Evolutionary conservation across 2,113 vertebrate species (phyloP), one percentile per base, ranked within the genome.

Genomic region (Shinisaurus crocodilurus): DNA sequence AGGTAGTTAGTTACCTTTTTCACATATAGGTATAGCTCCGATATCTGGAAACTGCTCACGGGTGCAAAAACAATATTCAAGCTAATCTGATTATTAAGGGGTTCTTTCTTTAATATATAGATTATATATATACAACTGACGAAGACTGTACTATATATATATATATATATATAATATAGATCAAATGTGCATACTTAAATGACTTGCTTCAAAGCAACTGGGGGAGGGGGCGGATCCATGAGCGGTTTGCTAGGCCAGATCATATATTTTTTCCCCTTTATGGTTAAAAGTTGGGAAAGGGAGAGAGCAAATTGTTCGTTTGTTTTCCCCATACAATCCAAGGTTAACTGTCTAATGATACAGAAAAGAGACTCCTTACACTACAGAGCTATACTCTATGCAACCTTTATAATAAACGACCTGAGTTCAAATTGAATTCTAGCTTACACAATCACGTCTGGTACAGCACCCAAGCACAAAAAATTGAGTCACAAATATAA

Each of bases 401-500:
- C 95, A 96, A 95, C 95, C 93, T 95, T 96, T 94, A 96, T 96
- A 97, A 96, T 96, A 97, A 98, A 97, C 97, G 98, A 98, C 98
- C 97, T 97, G 98, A 98, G 98, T 97, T 98, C 95, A 97, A 97
- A 98, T 98, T 95, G 96, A 98, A 98, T 98, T 95, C 96, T 98
- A 98, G 97, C 96, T 96, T 97, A 96, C 97, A 98, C 95, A 97
- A 96, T 97, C 97, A 97, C 97, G 96, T 98, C 92, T 95, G 95
- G 95, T 95, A 97, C 95, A 88, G 97, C 96, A 98, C 96, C 96
- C 97, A 97, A 97, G 95, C 97, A 98, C 96, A 98, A 97, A 98
- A 77, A 98, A 97, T 98, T 96, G 97, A 98, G 95, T 98, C 98
- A 99, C 97, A 97, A 97, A 98, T 97, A 98, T 98, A 98, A 98